A percentile compares a stretch with the other conserved stretches of the same genome.
Evolutionary conservation across 53 echinoderm and acorn worm genomes (phyloP).

Genomic region (Arbacia lixula): DNA sequence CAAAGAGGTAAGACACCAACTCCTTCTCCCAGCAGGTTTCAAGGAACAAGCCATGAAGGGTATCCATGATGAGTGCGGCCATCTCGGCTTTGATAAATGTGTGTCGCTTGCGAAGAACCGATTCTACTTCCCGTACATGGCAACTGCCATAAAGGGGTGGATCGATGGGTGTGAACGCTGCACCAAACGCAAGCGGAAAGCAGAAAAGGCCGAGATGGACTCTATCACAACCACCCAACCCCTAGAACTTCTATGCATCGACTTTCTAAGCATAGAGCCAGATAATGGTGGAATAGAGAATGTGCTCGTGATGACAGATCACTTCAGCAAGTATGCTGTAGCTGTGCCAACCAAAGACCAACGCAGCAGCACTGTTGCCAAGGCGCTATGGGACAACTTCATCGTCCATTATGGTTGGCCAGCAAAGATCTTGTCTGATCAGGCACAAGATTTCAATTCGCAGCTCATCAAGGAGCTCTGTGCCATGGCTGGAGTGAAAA

Average conservation of each 20-base stretch:
- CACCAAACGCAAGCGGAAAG: conserved; percentile 31
- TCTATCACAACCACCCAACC: conserved; percentile 40
- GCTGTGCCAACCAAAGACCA: conserved; percentile 49
- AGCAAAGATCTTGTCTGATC: conserved; percentile 52
- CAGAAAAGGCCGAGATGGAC: conserved; percentile 47
- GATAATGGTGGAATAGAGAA: conserved; percentile 43
- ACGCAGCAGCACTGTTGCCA: conserved; percentile 9
- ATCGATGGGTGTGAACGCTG: conserved; percentile 46
- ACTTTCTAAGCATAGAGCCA: conserved; percentile 37
- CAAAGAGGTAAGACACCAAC: conserved; percentile 10
- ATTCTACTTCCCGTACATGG: conserved; percentile 50
- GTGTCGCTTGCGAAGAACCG: conserved; percentile 1
- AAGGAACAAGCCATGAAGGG: conserved; percentile 9
- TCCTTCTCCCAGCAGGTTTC: conserved; percentile 11
- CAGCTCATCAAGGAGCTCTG: conserved; percentile 45
- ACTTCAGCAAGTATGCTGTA: conserved; percentile 36
- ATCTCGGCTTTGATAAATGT: conserved; percentile 25
- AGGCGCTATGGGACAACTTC: conserved; percentile 62
- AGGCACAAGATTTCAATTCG: conserved; percentile 55
- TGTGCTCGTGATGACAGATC: conserved; percentile 36
- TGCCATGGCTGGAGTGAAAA: conserved; percentile 3
- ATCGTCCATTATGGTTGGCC: conserved; percentile 69
- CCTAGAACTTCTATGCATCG: conserved; percentile 26
- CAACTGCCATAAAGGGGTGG: conserved; percentile 3
- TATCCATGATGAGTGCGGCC: conserved; percentile 30